Evolutionary conservation across 2,113 vertebrate genomes (phyloP).

Genomic region (Promerops cafer): DNA sequence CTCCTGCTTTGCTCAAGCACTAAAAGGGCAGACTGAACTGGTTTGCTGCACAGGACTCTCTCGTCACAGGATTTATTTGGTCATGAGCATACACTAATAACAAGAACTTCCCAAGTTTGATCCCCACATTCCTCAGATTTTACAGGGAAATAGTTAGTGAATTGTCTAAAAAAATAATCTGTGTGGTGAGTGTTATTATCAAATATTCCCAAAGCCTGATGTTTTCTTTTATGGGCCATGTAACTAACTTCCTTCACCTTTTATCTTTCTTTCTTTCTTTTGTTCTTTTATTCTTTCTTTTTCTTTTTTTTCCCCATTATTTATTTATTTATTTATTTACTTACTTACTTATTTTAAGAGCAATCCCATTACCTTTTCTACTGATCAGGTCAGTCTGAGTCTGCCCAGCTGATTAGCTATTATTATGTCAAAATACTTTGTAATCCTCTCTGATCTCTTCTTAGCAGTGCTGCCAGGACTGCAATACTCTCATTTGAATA

Average conservation of each 20-base stretch:
- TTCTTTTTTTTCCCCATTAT: not conserved
- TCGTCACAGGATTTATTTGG: not conserved
- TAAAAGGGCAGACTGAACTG: not conserved
- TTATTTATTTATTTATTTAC: not conserved
- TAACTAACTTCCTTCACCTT: not conserved
- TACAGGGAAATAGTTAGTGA: not conserved
- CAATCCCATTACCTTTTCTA: constrained; percentile 45
- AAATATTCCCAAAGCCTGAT: not conserved
- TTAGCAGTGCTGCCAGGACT: not conserved
- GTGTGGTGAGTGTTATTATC: not conserved
- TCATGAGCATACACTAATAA: not conserved
- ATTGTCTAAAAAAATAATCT: not conserved
- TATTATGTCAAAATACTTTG: constrained; percentile 39
- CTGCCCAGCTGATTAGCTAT: constrained; percentile 47
- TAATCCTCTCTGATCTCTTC: constrained; percentile 47
- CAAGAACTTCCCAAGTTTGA: not conserved
- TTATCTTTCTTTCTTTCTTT: not conserved
- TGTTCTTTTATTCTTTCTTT: not conserved
- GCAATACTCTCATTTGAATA: not conserved
- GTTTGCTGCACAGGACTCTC: not conserved
- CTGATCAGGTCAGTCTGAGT: constrained; percentile 11
- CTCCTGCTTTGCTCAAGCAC: not conserved
- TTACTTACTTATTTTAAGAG: not conserved
- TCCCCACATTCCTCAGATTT: not conserved
- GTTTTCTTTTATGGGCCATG: not conserved